Evolutionary conservation across 2,113 vertebrate genomes (phyloP), one percentile per base, ranked within the genome.

Genomic region (Nerophis lumbriciformis): DNA sequence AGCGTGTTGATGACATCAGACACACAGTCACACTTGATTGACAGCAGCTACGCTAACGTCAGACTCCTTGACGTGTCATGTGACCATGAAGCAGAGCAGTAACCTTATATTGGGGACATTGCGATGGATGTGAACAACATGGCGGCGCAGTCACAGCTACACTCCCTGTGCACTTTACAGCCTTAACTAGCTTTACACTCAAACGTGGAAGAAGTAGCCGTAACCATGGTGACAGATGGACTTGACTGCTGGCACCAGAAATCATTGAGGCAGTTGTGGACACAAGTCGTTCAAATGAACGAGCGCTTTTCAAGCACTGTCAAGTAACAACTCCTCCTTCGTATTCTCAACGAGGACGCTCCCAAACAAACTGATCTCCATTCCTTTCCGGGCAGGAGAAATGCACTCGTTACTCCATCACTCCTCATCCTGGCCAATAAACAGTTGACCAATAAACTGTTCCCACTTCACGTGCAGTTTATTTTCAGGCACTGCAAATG

Each of bases 291-390:
- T 28, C 28, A 28, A 28, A 28, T 28, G 28, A 28, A 28, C 3
- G 28, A n/a, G 14, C 48, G 15, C 15, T 15, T 28, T 48, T 49
- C 48, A 16, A 5, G 48, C 39, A 2, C 6, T 48, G 48, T 48
- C 12, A 13, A 48, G 39, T 9, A 42, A 42, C 39, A 9, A 3
- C 39, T 44, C 42, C 8, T 10, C 8, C 10, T 44, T 44, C 14
- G 15, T 14, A 59, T n/a, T 59, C 59, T 38, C 62, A 67, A 66
- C 57, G 51, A 57, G 48, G 48, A 56, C 0, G 19, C 45, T 38
- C 12, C n/a, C 39, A 56, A 36, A 48, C 55, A 63, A 75, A 73
- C 81, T 38, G 73, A 77, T 76, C 76, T 79, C 65, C 63, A 35
- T 56, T 47, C 55, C 48, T 39, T 28, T 28, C 28, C 28, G 28